Percentiles rank a stretch among this genome's conserved stretches.
These are phyloP conservation scores for Dendrophyllia cribrosa DNA, from an alignment of 64 coral and sea anemone genomes.

Conservation along the genomic window DNA sequence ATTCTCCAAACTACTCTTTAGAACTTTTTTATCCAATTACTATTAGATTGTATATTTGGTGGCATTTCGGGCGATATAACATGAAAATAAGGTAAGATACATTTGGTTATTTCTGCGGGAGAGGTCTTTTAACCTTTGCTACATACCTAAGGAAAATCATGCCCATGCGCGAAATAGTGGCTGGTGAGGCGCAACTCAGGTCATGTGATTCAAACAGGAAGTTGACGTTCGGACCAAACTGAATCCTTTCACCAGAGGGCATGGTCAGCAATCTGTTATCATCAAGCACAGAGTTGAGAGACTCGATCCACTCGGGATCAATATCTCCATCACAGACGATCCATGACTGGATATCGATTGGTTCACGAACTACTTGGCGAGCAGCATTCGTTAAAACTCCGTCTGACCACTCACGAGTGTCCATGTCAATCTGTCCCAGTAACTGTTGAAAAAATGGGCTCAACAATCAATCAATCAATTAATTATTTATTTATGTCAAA, in stretches of 20 bases:
- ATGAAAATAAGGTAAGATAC: too few relatives aligned
- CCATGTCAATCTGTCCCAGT: slow-evolving; percentile 97
- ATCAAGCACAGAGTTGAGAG: slow-evolving; percentile 96
- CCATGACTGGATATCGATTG: slow-evolving; percentile 97
- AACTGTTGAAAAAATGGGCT: slow-evolving; percentile 44
- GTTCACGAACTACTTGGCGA: slow-evolving; percentile 97
- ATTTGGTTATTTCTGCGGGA: too few relatives aligned
- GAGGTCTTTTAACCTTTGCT: too few relatives aligned
- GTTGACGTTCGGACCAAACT: slow-evolving; percentile 98
- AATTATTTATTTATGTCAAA: too few relatives aligned
- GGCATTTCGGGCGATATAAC: too few relatives aligned
- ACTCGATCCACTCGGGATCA: slow-evolving; percentile 99
- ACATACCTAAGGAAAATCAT: slow-evolving; percentile 97
- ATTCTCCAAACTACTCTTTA: too few relatives aligned
- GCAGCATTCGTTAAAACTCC: slow-evolving; percentile 98
- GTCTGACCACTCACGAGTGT: slow-evolving; percentile 99
- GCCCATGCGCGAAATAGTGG: slow-evolving; percentile 97
- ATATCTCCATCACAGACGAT: slow-evolving; percentile 99
- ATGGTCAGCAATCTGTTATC: slow-evolving; percentile 99
- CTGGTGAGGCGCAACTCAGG: slow-evolving; percentile 96
- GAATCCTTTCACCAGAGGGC: slow-evolving; percentile 98
- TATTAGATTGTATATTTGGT: too few relatives aligned
- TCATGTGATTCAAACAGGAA: slow-evolving; percentile 99
- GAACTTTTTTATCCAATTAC: too few relatives aligned
- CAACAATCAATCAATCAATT: not conserved